Evolutionary conservation across 2,797 vertebrate species (phyloP), one percentile per base, ranked within the genome.

Genomic region (Sebastiscus albofasciatus): DNA sequence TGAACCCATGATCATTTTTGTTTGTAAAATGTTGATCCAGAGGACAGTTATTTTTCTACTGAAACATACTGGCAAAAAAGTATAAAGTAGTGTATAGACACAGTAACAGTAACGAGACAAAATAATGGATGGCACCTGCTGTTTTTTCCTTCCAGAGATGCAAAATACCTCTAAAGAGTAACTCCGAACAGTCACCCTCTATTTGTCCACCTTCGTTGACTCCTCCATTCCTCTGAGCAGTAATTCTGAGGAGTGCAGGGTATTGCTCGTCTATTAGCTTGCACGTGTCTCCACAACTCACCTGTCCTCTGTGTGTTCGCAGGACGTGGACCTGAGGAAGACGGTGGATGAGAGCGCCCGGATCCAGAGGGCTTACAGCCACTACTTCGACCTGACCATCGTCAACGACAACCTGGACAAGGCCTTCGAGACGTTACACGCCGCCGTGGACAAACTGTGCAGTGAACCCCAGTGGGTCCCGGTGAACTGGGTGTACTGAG

Each of bases 401-500:
- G 77, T 96, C 74, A 99, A 99, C 39, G 96, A 99, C 95, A 99
- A 99, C 95, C 95, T 99, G 67, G 98, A 99, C 94, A 96, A 96
- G 90, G 98, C 99, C 83, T 99, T 99, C 12, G 97, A 99, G 94
- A 97, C 96, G 84, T 94, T 99, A 34, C 97, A 98, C 87, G 89
- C 93, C 0, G 96, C 97, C 24, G 97, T 97, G 36, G 97, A 99
- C 91, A 96, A 95, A 87, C 95, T 99, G 92, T 94, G 95, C 90
- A 87, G 93, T 64, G 97, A 99, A 64, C 95, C 97, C 0, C 99
- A 99, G 94, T 99, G 99, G 99, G 98, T 99, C 77, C 99, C 99
- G 0, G 98, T 99, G 79, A 99, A 96, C 95, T 99, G 99, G 99
- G 98, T 99, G 54, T 99, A 99, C 82, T 99, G 96, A 99, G 62